Evolutionary conservation across 2,888 invertebrate species (phyloP), one percentile per base, ranked within the genome.

Genomic region (Iphiclides podalirius): DNA sequence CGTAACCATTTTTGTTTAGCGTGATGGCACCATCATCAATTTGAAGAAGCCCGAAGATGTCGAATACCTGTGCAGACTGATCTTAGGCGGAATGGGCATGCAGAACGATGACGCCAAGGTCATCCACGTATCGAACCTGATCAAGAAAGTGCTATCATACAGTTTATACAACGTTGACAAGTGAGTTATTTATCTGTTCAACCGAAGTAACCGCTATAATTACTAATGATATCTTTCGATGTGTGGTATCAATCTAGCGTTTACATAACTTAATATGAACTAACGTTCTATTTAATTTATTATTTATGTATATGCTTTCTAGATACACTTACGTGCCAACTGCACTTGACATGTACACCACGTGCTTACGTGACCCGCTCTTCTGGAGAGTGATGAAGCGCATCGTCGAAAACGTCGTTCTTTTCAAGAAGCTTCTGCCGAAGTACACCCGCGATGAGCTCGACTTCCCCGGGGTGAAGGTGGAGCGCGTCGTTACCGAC

Each of bases 311-410:
- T n/a, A n/a, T 28, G 2, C 28, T 49, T 55, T 68, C 52, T 2
- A 61, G 88, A 55, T 78, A 85, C 68, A 86, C 85, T 1, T 86
- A 85, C 66, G 65, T 86, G 38, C 92, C 93, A 8, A 90, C 92
- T 34, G 90, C 91, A 9, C 73, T 93, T 59, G 91, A 93, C 64
- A 90, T 91, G 72, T 91, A 90, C 70, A 82, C 89, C 49, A 93
- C 93, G 1, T 90, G 92, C 62, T 74, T 93, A 64, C 92, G 94
- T 44, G 94, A 95, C 76, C 94, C 94, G 9, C 89, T 92, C 47
- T 94, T 92, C 90, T 95, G 92, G 86, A 90, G 90, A 59, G 76
- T 94, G 58, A 91, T 92, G 82, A 92, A 93, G 72, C 91, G 91
- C 55, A 75, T 93, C 66, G 67, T 86, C 37, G 77, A 90, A 53